Evolutionary conservation across 2,888 invertebrate genomes (phyloP).

Genomic region (Dermolepida albohirtum): DNA sequence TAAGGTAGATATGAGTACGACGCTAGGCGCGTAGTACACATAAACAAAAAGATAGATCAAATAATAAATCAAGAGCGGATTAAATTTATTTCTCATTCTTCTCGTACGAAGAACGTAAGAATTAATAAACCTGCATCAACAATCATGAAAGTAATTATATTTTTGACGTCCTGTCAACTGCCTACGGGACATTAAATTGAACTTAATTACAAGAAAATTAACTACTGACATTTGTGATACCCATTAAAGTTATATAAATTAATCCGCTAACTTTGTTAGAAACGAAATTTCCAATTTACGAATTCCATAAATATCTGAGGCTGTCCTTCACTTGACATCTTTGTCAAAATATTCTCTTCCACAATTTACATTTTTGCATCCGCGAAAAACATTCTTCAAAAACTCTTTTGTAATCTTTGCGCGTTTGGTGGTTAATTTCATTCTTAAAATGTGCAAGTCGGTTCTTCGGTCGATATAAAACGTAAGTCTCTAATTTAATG

Average conservation of each 20-base stretch:
- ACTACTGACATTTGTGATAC: slow-evolving; percentile 9
- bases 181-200: slow-evolving; percentile 33
- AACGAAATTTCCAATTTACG: no score
- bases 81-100: slow-evolving; percentile 5
- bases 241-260: slow-evolving; percentile 14
- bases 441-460: no score
- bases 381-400: no score
- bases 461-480: no score
- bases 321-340: no score
- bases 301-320: no score
- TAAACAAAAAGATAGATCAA: not conserved
- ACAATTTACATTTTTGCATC: no score
- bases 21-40: not conserved
- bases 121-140: slow-evolving; percentile 31
- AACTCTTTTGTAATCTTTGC: no score
- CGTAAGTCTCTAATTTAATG: no score
- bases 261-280: not conserved
- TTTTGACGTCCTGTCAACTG: slow-evolving; percentile 34
- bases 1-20: no score
- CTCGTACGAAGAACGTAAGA: slow-evolving; percentile 3
- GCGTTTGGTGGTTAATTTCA: no score
- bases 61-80: slow-evolving; percentile 5
- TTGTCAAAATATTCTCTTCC: no score
- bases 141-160: slow-evolving; percentile 26
- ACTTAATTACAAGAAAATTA: slow-evolving; percentile 31